Base-by-base conservation (phyloP, 2,888 invertebrate genomes). In the Itoplectis maculator region DNA sequence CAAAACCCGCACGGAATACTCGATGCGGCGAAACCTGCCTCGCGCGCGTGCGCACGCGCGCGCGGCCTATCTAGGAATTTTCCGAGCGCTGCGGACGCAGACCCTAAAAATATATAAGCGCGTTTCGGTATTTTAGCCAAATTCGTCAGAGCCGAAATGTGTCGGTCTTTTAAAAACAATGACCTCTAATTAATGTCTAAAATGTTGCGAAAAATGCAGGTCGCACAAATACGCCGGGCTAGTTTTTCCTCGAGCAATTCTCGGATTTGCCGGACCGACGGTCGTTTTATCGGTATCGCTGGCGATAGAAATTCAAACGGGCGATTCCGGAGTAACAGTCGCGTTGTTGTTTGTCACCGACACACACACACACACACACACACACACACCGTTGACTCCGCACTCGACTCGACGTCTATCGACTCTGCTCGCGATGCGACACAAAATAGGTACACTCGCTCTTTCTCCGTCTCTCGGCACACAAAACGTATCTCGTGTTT, bases 271-370 rank as follows among this genome's bases (percentile, higher is more conserved):
- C 73, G 68, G 73, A 42, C 61, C 73, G 70, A 47, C 51, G 61
- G 37, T 68, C 37, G 49, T 68, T n/a, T n/a, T 77, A 81, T 81
- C 77, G 61, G 40, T 68, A 68, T 23, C 68, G 73, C 68, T 72
- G 59, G 49, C 40, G 29, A 69, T 73, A 37, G 45, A 73, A 68
- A 77, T 68, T 68, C 40, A 45, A 77, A 66, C 70, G 70, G 66
- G 68, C n/a, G 63, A 76, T 45, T 61, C 23, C n/a, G 8, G 13
- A 23, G 11, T 2, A 6, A 40, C 49, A 15, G 45, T 47, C 29
- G 69, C 49, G 20, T 40, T 40, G 69, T 6, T 4, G 29, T 79
- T 74, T 79, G 70, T 63, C 54, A 65, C 74, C 65, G n/a, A 61
- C 13, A 13, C n/a, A n/a, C 56, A 11, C 42, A 20, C n/a, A 18